Evolutionary conservation across 2,888 invertebrate species (phyloP).

Genomic region (Cacoxenus indagator): DNA sequence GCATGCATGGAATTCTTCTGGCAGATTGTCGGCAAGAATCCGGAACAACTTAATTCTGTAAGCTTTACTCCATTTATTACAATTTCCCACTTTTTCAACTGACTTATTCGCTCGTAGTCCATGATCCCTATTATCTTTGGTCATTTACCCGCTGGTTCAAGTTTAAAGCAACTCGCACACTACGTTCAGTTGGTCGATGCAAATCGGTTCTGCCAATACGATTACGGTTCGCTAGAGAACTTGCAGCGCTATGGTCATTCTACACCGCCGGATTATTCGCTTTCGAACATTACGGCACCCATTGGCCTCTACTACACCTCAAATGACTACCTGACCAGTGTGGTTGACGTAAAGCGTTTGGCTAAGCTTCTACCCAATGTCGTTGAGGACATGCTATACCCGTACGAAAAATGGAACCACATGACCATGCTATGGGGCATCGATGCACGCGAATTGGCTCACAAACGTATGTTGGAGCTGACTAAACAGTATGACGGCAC

Average conservation of each 20-base stretch:
- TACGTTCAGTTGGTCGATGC: constrained; percentile 71
- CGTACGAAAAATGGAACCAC: constrained; percentile 58
- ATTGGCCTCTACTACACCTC: constrained; percentile 72
- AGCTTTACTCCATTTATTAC: not conserved
- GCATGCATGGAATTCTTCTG: constrained; percentile 69
- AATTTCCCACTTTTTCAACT: no score
- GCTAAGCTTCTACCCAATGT: constrained; percentile 53
- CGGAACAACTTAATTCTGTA: constrained; percentile 70
- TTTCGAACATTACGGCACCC: constrained; percentile 71
- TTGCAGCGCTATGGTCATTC: constrained; percentile 71
- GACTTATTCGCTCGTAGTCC: constrained; percentile 65
- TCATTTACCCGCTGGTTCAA: constrained; percentile 75
- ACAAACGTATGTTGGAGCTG: constrained; percentile 47
- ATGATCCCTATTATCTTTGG: constrained; percentile 75
- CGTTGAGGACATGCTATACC: constrained; percentile 44
- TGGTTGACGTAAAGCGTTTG: constrained; percentile 54
- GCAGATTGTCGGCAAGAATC: constrained; percentile 71
- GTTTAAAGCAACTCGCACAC: constrained; percentile 72
- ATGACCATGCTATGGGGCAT: constrained; percentile 53
- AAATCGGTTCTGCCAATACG: constrained; percentile 71
- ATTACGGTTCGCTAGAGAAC: constrained; percentile 72
- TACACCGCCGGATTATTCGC: constrained; percentile 70
- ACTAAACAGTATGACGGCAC: constrained; percentile 37
- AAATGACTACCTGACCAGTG: constrained; percentile 74
- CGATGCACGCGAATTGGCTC: constrained; percentile 40